Conservation (phyloP, 2,113 vertebrate species). For the Phaethon lepturus region DNA sequence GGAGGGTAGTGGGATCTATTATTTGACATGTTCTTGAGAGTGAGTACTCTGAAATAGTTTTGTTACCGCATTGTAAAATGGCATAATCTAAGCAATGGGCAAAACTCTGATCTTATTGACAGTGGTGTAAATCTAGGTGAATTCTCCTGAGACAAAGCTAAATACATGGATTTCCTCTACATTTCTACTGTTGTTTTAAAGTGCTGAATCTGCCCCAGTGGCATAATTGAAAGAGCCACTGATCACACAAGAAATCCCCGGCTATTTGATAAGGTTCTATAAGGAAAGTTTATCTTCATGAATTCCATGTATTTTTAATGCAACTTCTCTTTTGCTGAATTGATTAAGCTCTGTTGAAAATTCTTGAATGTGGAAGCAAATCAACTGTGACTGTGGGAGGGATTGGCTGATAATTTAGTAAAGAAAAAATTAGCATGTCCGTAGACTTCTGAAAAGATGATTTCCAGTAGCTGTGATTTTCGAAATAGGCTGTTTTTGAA, state of each 20-base stretch:
- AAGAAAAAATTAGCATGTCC: background rate
- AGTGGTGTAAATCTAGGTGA: background rate
- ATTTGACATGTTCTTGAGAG: background rate
- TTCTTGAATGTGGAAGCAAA: constrained; percentile 18
- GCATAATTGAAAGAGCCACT: constrained; percentile 23
- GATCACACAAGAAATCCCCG: background rate
- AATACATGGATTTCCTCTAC: background rate
- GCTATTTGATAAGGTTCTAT: constrained; percentile 13
- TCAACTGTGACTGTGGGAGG: background rate
- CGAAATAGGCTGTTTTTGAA: constrained; percentile 14
- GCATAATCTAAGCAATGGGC: background rate
- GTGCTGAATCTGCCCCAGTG: background rate
- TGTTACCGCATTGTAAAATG: background rate
- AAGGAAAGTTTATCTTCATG: background rate
- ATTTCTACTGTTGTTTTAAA: constrained; percentile 2
- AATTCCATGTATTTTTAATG: constrained; percentile 18
- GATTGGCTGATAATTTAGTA: background rate
- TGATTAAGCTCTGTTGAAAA: constrained; percentile 49
- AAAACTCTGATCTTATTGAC: background rate
- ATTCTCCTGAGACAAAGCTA: background rate
- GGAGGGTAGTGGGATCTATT: background rate
- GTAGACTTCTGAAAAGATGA: background rate
- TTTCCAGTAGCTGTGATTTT: constrained; percentile 35
- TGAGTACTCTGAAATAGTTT: background rate
- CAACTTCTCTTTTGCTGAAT: background rate